phyloP scores from a whole-genome alignment of 2,888 invertebrate species.

The Ctenicera cuprea region DNA sequence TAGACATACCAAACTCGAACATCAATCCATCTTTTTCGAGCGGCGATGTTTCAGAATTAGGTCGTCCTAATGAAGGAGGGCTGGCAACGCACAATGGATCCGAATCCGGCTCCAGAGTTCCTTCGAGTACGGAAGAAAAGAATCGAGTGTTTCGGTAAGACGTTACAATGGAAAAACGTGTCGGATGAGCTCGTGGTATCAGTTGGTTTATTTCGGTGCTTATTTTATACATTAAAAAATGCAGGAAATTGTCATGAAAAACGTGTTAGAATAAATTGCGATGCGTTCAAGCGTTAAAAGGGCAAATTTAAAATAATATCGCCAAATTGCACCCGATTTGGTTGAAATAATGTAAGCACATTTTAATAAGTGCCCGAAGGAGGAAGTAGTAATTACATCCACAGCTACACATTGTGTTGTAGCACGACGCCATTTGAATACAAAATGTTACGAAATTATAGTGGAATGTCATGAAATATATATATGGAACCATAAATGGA shows the following conservation, averaged over 20 bases:
- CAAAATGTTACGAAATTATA: slow-evolving; percentile 54
- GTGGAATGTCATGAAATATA: slow-evolving; percentile 53
- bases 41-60: slow-evolving; percentile 50
- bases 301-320: slow-evolving; percentile 17
- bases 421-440: slow-evolving; percentile 54
- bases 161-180: slow-evolving; percentile 37
- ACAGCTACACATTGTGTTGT: slow-evolving; percentile 50
- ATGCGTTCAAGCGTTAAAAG: not conserved
- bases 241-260: not conserved
- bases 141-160: slow-evolving; percentile 68
- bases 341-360: slow-evolving; percentile 49
- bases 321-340: slow-evolving; percentile 42
- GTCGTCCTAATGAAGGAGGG: slow-evolving; percentile 50
- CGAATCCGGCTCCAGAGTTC: slow-evolving; percentile 44
- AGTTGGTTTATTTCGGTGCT: too few species aligned
- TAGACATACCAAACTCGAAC: slow-evolving; percentile 44
- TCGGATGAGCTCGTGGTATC: not conserved
- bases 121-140: slow-evolving; percentile 67
- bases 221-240: not conserved
- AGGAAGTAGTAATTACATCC: slow-evolving; percentile 52
- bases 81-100: slow-evolving; percentile 37
- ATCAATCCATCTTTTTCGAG: slow-evolving; percentile 47
- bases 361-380: slow-evolving; percentile 51
- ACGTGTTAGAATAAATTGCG: not conserved
- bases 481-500: slow-evolving; percentile 48